phyloP scores from a whole-genome alignment of 2,888 invertebrate genomes.

The Andrena chrysosceles region DNA sequence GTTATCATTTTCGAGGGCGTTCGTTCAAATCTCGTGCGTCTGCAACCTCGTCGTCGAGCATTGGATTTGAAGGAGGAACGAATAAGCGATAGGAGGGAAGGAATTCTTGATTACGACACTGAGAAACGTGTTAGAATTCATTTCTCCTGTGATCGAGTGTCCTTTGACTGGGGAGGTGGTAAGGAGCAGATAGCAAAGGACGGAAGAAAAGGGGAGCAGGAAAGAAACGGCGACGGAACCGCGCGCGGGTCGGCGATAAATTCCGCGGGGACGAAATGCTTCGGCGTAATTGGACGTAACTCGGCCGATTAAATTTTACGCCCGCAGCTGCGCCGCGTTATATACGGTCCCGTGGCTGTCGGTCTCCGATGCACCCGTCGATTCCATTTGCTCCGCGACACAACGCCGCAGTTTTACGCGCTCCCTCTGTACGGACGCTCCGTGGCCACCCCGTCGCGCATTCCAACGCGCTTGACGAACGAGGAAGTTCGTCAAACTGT shows the following conservation, averaged over 20 bases:
- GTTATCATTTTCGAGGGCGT: conserved; percentile 2
- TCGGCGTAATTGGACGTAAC: conserved; percentile 68
- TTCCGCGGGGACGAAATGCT: conserved; percentile 52
- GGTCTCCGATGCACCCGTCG: conserved; percentile 21
- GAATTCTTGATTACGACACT: no score
- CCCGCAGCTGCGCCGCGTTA: conserved; percentile 49
- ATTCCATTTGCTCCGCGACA: conserved; percentile 46
- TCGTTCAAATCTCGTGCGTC: neutral
- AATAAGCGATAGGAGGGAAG: no score
- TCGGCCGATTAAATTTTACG: conserved; percentile 70
- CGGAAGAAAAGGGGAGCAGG: neutral
- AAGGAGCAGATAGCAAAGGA: neutral
- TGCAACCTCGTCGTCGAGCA: neutral
- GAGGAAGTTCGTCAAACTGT: conserved; percentile 4
- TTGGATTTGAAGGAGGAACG: neutral
- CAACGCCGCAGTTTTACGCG: conserved; percentile 12
- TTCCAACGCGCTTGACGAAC: neutral
- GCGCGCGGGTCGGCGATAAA: conserved; percentile 36
- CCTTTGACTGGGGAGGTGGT: no score
- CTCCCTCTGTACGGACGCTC: neutral
- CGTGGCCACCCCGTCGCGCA: neutral
- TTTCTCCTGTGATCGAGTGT: no score
- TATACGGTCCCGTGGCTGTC: conserved; percentile 42
- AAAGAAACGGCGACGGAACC: conserved; percentile 12
- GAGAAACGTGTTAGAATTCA: no score